These are phyloP conservation scores for Piscicola geometra DNA, from an alignment of 2,888 invertebrate genomes.

Conservation along the genomic window DNA sequence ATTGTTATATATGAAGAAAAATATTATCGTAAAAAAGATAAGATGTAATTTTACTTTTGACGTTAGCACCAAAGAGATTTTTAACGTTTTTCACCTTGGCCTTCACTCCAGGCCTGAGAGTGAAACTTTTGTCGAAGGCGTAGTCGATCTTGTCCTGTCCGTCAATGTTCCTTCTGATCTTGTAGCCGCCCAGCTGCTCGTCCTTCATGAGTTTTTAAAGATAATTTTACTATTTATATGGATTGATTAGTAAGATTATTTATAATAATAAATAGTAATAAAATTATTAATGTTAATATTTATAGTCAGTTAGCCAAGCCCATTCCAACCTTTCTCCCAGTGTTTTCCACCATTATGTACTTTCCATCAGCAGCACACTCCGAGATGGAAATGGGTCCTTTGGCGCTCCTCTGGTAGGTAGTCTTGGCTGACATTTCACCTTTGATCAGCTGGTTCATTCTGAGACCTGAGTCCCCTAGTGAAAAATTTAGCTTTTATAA, in stretches of 20 bases:
- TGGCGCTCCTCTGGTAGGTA: constrained; percentile 59
- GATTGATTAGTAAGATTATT: background rate
- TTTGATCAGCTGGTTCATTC: constrained; percentile 50
- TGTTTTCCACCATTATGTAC: constrained; percentile 58
- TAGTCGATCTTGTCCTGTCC: constrained; percentile 35
- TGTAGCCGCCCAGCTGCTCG: constrained; percentile 39
- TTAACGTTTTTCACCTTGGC: constrained; percentile 38
- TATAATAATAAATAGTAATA: background rate
- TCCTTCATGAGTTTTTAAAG: too few relatives aligned
- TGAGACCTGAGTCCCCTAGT: constrained; percentile 40
- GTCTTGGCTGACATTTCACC: constrained; percentile 60
- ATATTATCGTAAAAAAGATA: background rate
- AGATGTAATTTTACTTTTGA: too few relatives aligned
- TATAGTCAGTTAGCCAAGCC: background rate
- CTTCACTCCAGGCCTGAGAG: constrained; percentile 35
- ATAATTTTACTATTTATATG: background rate
- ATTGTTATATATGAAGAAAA: background rate
- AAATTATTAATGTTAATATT: too few relatives aligned
- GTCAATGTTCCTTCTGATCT: constrained; percentile 38
- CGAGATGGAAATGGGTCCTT: constrained; percentile 57
- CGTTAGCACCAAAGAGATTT: too few relatives aligned
- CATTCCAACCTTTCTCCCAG: constrained; percentile 51
- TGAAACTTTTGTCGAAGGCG: constrained; percentile 33
- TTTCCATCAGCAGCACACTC: constrained; percentile 58
- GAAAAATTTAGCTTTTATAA: too few relatives aligned